phyloP scores from a whole-genome alignment of 2,113 vertebrate species.

The Pachycephala philippinensis region DNA sequence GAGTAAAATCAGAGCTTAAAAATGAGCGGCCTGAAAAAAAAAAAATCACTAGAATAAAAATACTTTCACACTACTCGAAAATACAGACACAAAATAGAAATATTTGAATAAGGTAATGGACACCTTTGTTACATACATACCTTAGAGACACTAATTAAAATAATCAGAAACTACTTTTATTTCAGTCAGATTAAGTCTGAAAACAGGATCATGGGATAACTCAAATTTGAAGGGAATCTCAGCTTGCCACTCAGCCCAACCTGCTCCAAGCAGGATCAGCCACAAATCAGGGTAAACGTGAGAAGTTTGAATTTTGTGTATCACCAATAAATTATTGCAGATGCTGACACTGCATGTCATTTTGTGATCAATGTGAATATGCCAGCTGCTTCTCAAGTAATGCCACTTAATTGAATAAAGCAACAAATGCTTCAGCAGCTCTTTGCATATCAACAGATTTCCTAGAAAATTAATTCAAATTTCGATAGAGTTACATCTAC shows the following conservation, averaged over 20 bases:
- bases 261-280: neutral
- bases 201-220: neutral
- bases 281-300: neutral
- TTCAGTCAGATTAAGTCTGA: neutral
- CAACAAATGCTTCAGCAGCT: constrained; percentile 2
- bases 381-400: constrained; percentile 15
- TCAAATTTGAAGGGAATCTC: neutral
- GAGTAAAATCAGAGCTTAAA: neutral
- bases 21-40: neutral
- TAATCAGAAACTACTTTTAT: neutral
- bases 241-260: neutral
- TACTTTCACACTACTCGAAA: neutral
- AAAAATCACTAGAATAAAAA: neutral
- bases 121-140: neutral
- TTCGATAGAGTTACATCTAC: neutral
- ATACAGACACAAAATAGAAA: neutral
- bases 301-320: neutral
- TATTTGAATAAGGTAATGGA: neutral
- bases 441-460: constrained; percentile 32
- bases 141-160: neutral
- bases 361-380: neutral
- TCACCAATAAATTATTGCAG: neutral
- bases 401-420: constrained; percentile 12
- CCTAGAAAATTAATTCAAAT: neutral
- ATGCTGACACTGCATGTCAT: neutral